Base-by-base conservation (phyloP, 2,888 invertebrate species). In the Papilio protenor region DNA sequence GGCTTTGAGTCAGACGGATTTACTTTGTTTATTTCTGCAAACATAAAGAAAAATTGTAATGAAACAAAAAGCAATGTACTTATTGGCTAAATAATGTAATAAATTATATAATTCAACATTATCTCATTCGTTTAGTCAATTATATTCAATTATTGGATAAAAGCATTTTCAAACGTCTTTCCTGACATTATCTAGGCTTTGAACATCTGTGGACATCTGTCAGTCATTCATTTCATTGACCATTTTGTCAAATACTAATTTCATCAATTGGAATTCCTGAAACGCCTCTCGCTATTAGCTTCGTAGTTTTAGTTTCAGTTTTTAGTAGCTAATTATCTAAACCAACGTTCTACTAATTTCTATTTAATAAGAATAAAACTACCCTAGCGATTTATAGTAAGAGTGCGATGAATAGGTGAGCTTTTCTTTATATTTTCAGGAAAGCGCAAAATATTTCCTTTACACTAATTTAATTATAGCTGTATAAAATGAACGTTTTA, bases 181-280 rank as follows among this genome's bases (percentile, higher is more conserved):
- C 64, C 18, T 64, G 40, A 66, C 40, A 21, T 33, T n/a, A 40
- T 40, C 4, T 45, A 69, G 18, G 45, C 21, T 69, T 69, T 45
- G 11, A 69, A 21, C 5, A 57, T 77, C 74, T 74, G 66, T 75
- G 55, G 64, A n/a, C 64, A 40, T 45, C 40, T 45, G 40, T 47
- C 66, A 27, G 75, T 40, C 40, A 40, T 40, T 49, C 72, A 73
- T 27, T 75, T 57, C 72, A 73, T 27, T 75, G 47, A 75, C 72
- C 47, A 59, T 66, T 66, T 66, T 72, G 72, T 57, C 75, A 72
- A 66, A 57, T 18, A 66, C 75, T 73, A 75, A 75, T 78, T 75
- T 75, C 55, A 73, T 75, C 49, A 71, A 76, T 59, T 79, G 73
- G 33, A 73, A 70, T 69, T 76, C 69, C 73, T 76, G 78, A 79